Evolutionary conservation across 2,797 vertebrate genomes (phyloP).

Genomic region (Aselliscus stoliczkanus): DNA sequence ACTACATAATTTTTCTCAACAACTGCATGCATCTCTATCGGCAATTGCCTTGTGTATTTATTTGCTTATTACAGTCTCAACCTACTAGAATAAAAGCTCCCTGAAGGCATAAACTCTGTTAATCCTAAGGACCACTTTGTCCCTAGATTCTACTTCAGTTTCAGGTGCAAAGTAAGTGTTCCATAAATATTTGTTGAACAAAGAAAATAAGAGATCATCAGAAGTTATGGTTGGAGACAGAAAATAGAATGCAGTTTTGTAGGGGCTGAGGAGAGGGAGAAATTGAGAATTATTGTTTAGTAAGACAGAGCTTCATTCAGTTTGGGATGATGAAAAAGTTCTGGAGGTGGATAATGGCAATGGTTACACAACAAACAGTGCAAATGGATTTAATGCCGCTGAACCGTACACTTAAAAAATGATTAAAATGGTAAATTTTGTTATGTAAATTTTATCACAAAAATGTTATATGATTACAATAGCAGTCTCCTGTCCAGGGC

Average conservation of each 20-base stretch:
- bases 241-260: neutral
- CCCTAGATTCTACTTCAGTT: neutral
- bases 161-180: neutral
- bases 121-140: neutral
- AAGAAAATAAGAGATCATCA: neutral
- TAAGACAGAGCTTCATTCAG: neutral
- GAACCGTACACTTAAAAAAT: neutral
- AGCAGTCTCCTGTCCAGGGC: neutral
- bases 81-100: neutral
- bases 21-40: neutral
- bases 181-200: neutral
- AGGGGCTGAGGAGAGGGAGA: neutral
- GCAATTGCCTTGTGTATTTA: neutral
- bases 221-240: neutral
- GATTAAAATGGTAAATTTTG: neutral
- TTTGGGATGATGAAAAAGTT: neutral
- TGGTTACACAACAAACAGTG: neutral
- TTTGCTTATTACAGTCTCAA: neutral
- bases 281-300: neutral
- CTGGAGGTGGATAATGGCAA: neutral
- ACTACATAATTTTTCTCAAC: neutral
- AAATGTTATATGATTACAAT: neutral
- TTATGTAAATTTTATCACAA: neutral
- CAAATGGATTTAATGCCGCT: neutral
- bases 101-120: neutral